These are phyloP conservation scores for Apis laboriosa DNA, from an alignment of 1,140 invertebrate species.

Conservation along the genomic window DNA sequence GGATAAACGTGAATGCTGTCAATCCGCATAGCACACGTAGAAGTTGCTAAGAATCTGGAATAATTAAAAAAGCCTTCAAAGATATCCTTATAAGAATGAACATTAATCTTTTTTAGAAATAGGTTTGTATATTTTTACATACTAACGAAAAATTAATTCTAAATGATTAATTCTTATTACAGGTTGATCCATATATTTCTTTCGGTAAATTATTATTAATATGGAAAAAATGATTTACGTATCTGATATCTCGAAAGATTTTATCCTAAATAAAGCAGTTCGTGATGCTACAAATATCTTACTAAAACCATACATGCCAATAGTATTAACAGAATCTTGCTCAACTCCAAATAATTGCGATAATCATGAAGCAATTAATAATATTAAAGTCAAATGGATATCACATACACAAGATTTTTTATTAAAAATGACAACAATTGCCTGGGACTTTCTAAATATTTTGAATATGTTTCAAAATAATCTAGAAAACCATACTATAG, in stretches of 20 bases:
- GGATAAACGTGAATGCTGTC: constrained; percentile 31
- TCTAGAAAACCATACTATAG: neutral
- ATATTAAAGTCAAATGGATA: constrained; percentile 15
- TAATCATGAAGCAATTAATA: neutral
- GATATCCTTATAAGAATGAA: constrained; percentile 63
- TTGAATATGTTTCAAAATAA: constrained; percentile 36
- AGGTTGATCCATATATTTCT: neutral
- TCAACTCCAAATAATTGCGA: neutral
- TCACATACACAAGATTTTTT: constrained; percentile 49
- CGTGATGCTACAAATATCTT: constrained; percentile 55
- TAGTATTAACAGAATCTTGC: neutral
- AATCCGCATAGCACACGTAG: constrained; percentile 32
- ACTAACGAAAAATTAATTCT: neutral
- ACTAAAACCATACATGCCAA: constrained; percentile 25
- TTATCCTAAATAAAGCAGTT: constrained; percentile 49
- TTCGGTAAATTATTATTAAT: constrained; percentile 36
- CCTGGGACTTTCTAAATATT: constrained; percentile 62
- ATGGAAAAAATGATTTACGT: constrained; percentile 28
- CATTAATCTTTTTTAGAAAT: constrained; percentile 29
- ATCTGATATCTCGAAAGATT: constrained; percentile 47
- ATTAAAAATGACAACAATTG: constrained; percentile 56
- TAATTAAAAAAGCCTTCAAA: constrained; percentile 54
- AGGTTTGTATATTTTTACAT: constrained; percentile 3
- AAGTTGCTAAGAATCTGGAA: constrained; percentile 47
- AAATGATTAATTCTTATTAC: constrained; percentile 7